Base-by-base conservation (phyloP, 2,888 invertebrate genomes). In the Diplolepis rosae region DNA sequence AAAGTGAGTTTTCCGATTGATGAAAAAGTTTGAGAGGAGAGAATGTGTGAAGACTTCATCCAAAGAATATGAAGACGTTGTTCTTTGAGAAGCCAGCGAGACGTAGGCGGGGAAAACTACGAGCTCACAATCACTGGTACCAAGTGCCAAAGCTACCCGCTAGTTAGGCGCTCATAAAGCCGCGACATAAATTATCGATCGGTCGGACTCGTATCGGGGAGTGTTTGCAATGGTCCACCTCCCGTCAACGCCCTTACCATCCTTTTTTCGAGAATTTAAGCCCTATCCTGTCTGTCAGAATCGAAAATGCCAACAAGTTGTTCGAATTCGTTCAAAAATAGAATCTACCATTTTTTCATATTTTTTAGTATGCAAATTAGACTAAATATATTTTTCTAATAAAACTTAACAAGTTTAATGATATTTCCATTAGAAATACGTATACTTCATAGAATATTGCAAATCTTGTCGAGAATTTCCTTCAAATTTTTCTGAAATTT, bases 191-290 rank as follows among this genome's bases (percentile, higher is more conserved):
- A 88, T 88, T 87, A 88, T 83, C 82, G 77, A 71, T 72, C 69
- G 77, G 35, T 72, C 76, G 70, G 69, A 76, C 78, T 74, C 67
- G 67, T 70, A 79, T 80, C 80, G 83, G 84, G 83, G 85, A 86
- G 87, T 87, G 87, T 87, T 87, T 87, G 86, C 85, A 84, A 86
- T 88, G 84, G 85, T 84, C 87, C 88, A 86, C 89, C 88, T 87
- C 88, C 90, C 89, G 89, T 90, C 89, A 88, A 88, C 89, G 88
- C 89, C 89, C 89, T 88, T 86, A 84, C 84, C 80, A 50, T 68
- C 32, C 50, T 66, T 69, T 72, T 73, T 70, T 68, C 66, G 35
- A 27, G 32, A 27, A 11, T 42, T 52, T 4, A 66, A 4, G 32
- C 48, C 45, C 32, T 32, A 65, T 45, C 30, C 22, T 48, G 27